Conservation (phyloP, 2,797 vertebrate genomes). For the Syngnathus acus region DNA sequence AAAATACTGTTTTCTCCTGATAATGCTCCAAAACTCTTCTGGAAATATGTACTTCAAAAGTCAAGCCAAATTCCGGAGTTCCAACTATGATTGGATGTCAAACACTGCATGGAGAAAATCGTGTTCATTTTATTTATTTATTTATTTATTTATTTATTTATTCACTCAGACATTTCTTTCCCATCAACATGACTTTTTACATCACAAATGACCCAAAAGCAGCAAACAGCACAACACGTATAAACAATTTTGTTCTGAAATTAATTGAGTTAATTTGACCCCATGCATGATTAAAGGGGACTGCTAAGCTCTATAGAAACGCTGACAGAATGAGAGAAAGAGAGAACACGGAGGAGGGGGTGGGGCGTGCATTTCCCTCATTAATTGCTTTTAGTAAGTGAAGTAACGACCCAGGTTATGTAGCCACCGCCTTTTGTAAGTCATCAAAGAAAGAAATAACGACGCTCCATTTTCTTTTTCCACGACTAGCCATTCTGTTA, state of each 20-base stretch:
- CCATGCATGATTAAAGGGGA: conserved; percentile 47
- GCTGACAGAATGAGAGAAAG: background rate
- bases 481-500: conserved; percentile 39
- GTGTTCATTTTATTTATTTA: background rate
- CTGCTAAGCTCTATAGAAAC: conserved; percentile 41
- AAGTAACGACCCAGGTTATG: conserved; percentile 46
- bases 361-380: conserved; percentile 48
- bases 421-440: conserved; percentile 48
- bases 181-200: background rate
- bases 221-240: background rate
- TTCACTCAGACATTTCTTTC: background rate
- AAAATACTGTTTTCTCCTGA: background rate
- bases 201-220: background rate
- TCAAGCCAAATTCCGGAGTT: background rate
- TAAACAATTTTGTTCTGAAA: background rate
- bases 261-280: conserved; percentile 56
- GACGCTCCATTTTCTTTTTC: conserved; percentile 37
- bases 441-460: conserved; percentile 43
- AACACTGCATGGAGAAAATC: background rate
- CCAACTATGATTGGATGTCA: background rate
- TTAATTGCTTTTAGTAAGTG: conserved; percentile 53
- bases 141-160: too few species aligned
- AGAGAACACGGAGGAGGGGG: background rate
- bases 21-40: background rate
- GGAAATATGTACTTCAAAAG: background rate